Conservation (phyloP, 2,797 vertebrate species). For the Poeciliopsis presidionis region DNA sequence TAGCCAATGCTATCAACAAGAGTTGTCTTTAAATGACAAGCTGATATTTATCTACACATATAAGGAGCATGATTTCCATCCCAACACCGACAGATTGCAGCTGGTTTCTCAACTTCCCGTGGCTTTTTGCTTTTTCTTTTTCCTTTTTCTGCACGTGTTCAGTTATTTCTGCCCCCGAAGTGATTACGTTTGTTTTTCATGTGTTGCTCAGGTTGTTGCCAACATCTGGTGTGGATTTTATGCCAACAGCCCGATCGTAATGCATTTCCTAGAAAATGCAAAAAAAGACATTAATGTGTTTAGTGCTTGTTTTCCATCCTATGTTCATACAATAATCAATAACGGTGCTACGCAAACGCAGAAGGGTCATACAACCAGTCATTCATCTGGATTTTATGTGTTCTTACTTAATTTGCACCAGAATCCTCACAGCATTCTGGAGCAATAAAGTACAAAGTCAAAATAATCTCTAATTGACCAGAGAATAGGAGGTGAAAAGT, state of each 20-base stretch:
- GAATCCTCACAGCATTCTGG: not conserved
- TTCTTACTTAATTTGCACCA: not conserved
- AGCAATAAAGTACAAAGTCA: not conserved
- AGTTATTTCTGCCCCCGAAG: not conserved
- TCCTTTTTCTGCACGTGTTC: not conserved
- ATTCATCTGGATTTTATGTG: not conserved
- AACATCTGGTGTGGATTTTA: not conserved
- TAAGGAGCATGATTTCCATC: no score
- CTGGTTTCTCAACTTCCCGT: not conserved
- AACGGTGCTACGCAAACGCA: not conserved
- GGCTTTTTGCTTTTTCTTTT: not conserved
- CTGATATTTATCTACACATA: no score
- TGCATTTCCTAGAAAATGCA: not conserved
- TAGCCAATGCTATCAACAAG: not conserved
- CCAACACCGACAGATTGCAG: not conserved
- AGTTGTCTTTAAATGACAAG: no score
- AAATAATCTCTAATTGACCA: not conserved
- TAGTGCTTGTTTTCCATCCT: not conserved
- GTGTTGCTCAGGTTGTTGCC: not conserved
- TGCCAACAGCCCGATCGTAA: not conserved
- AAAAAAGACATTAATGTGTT: not conserved
- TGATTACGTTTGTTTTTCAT: not conserved
- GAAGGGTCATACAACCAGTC: not conserved
- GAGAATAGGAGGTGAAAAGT: not conserved
- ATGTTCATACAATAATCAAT: not conserved